These are phyloP conservation scores for Pocillopora meandrina DNA, from an alignment of 92 coral and sea anemone species.

Conservation along the genomic window DNA sequence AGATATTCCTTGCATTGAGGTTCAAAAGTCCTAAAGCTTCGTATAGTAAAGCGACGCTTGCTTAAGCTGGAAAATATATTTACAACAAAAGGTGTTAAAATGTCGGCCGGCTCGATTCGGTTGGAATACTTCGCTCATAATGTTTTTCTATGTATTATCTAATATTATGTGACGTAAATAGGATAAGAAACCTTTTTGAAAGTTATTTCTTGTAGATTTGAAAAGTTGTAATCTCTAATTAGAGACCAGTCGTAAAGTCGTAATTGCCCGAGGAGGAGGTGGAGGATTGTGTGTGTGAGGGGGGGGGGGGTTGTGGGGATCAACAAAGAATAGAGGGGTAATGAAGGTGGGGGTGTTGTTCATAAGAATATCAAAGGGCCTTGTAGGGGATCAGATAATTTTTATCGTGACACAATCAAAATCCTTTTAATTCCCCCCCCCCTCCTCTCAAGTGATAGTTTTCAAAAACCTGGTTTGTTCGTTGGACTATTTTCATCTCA, in stretches of 20 bases:
- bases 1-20: conserved; percentile 37
- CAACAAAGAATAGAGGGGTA: too few species aligned
- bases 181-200: neutral
- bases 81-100: neutral
- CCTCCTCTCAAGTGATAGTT: too few species aligned
- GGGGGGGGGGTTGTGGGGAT: neutral
- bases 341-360: too few species aligned
- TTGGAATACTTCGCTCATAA: too few species aligned
- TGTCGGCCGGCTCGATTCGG: neutral
- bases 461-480: too few species aligned
- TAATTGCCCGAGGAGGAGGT: neutral
- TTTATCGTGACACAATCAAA: too few species aligned
- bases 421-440: too few species aligned
- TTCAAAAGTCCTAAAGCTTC: neutral
- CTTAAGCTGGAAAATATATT: conserved; percentile 15
- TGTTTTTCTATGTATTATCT: too few species aligned
- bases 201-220: neutral
- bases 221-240: neutral
- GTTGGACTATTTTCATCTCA: too few species aligned
- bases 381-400: too few species aligned
- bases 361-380: too few species aligned
- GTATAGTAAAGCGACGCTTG: neutral
- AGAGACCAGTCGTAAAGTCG: neutral
- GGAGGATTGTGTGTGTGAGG: neutral
- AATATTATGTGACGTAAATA: too few species aligned